phyloP scores from a whole-genome alignment of 2,113 vertebrate genomes.

The Tenebrosternarchus preto region DNA sequence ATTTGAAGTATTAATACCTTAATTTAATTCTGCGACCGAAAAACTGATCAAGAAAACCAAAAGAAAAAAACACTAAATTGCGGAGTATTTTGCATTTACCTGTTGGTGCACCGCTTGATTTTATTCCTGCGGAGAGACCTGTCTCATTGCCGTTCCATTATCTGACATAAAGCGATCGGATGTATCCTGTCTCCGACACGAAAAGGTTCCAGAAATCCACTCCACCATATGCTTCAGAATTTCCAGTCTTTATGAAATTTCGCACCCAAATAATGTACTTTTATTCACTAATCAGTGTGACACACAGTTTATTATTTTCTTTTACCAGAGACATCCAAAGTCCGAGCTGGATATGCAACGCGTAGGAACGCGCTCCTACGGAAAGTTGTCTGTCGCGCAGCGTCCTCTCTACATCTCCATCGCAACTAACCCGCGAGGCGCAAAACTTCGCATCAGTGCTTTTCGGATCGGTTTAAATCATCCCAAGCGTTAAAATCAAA shows the following conservation, averaged over 20 bases:
- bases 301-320: background rate
- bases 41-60: background rate
- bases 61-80: background rate
- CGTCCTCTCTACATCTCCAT: conserved; percentile 39
- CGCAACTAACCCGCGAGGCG: conserved; percentile 6
- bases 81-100: conserved; percentile 58
- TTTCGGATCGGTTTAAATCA: background rate
- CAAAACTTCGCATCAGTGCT: conserved; percentile 45
- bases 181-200: conserved; percentile 64
- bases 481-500: background rate
- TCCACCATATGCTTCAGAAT: conserved; percentile 25
- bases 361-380: conserved; percentile 13
- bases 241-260: conserved; percentile 2
- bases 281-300: background rate
- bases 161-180: conserved; percentile 64
- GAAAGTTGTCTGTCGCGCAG: conserved; percentile 47
- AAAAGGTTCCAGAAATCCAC: conserved; percentile 49
- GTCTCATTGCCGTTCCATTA: conserved; percentile 72
- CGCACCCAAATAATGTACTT: background rate
- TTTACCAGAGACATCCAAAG: conserved; percentile 8
- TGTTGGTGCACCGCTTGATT: conserved; percentile 72
- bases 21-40: no score
- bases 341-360: conserved; percentile 15
- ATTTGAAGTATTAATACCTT: no score
- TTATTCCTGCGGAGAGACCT: conserved; percentile 66